Conservation (phyloP, 2,888 invertebrate genomes). For the Metalampra italica region DNA sequence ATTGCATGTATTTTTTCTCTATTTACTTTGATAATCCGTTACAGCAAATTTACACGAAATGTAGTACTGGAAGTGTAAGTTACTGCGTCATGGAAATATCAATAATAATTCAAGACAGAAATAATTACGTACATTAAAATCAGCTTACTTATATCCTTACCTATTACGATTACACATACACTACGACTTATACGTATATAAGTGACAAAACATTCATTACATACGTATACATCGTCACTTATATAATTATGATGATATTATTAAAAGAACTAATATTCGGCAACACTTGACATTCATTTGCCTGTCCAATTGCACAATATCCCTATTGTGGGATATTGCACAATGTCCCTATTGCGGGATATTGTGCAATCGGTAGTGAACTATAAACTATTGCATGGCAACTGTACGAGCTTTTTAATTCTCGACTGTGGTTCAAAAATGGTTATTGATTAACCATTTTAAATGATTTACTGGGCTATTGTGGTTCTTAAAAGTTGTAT, state of each 20-base stretch:
- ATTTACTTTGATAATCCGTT: conserved; percentile 49
- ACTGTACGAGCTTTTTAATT: conserved; percentile 49
- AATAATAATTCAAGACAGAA: conserved; percentile 75
- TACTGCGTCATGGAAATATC: conserved; percentile 31
- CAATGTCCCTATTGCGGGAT: conserved; percentile 29
- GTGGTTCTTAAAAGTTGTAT: conserved; percentile 42
- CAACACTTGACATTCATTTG: conserved; percentile 76
- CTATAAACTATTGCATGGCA: conserved; percentile 70
- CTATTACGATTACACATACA: conserved; percentile 70
- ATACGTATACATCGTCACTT: conserved; percentile 52
- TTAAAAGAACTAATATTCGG: conserved; percentile 75
- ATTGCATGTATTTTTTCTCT: conserved; percentile 70
- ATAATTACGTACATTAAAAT: conserved; percentile 75
- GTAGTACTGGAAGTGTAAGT: conserved; percentile 15
- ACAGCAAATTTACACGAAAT: conserved; percentile 22
- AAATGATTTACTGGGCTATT: conserved; percentile 71
- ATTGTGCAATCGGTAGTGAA: conserved; percentile 37
- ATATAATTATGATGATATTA: conserved; percentile 72
- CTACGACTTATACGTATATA: conserved; percentile 45
- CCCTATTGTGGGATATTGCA: conserved; percentile 30
- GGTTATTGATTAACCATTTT: conserved; percentile 35
- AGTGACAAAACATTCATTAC: conserved; percentile 16
- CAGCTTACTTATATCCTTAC: conserved; percentile 75
- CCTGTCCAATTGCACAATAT: conserved; percentile 36
- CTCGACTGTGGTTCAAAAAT: conserved; percentile 34